Evolutionary conservation across 2,113 vertebrate genomes (phyloP), one percentile per base, ranked within the genome.

Genomic region (Pterocles orientalis): DNA sequence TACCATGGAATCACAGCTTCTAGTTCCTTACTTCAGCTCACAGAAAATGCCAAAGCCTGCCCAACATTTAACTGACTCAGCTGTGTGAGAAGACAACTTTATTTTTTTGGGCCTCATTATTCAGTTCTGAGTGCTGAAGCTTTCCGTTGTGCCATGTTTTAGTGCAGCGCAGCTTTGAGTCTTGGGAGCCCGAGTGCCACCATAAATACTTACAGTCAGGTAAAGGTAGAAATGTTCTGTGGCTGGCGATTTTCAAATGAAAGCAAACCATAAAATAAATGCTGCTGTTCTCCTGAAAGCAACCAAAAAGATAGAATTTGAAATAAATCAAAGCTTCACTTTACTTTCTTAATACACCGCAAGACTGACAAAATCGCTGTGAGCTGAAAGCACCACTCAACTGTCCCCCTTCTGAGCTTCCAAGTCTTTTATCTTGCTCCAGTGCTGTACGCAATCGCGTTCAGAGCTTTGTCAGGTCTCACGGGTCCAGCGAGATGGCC

Each of bases 351-450:
- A 36, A 39, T 15, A 17, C 12, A 26, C 45, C 51, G 2, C 18
- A 4, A 25, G 64, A 50, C n/a, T 34, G 90, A 57, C 51, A 43
- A 47, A 71, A 47, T 20, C 6, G 0, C 34, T 2, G 64, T 3
- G 69, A 94, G 93, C 80, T 84, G 71, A 88, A 82, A 95, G 93
- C 90, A 83, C 50, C 91, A 48, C 61, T 15, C 79, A 41, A n/a
- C 87, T 86, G 91, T 68, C 91, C 93, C 92, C 39, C 86, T 96
- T 94, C 97, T 53, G 85, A 78, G 81, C 75, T 79, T 82, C 77
- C 3, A 1, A 16, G 73, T 3, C 71, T 64, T 69, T 79, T n/a
- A 45, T 51, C 86, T 50, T 12, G 5, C 71, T 26, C 48, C 2
- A 23, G 11, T 1, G n/a, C 81, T 4, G 17, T 9, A 5, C 4